These are phyloP conservation scores for Chelidonichthys spinosus DNA, from an alignment of 2,797 vertebrate species.

Conservation along the genomic window DNA sequence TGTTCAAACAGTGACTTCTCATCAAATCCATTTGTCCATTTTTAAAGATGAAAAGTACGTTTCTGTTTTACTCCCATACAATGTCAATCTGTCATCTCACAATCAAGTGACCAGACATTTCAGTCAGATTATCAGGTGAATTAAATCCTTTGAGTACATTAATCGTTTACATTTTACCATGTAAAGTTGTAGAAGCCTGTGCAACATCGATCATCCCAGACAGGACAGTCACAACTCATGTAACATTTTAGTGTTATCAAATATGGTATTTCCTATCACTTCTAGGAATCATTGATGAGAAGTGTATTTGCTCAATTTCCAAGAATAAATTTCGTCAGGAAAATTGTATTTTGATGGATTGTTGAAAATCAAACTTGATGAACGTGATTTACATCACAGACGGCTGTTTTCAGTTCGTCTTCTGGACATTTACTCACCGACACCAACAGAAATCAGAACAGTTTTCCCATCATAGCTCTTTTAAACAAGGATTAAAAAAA, in stretches of 20 bases:
- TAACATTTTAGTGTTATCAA: neutral
- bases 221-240: neutral
- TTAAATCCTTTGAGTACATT: too few species aligned
- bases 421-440: neutral
- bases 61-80: neutral
- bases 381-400: conserved; percentile 16
- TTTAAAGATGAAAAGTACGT: neutral
- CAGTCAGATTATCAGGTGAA: neutral
- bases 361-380: neutral
- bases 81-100: neutral
- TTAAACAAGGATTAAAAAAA: neutral
- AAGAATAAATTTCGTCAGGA: neutral
- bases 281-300: neutral
- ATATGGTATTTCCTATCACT: neutral
- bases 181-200: neutral
- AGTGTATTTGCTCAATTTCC: neutral
- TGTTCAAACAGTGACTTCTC: neutral
- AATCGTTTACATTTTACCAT: neutral
- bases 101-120: conserved; percentile 1
- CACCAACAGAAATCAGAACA: neutral
- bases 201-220: neutral
- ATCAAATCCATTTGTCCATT: neutral
- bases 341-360: neutral
- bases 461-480: neutral
- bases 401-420: conserved; percentile 12